Evolutionary conservation across 2,113 vertebrate genomes (phyloP).

Genomic region (Corythaixoides concolor): DNA sequence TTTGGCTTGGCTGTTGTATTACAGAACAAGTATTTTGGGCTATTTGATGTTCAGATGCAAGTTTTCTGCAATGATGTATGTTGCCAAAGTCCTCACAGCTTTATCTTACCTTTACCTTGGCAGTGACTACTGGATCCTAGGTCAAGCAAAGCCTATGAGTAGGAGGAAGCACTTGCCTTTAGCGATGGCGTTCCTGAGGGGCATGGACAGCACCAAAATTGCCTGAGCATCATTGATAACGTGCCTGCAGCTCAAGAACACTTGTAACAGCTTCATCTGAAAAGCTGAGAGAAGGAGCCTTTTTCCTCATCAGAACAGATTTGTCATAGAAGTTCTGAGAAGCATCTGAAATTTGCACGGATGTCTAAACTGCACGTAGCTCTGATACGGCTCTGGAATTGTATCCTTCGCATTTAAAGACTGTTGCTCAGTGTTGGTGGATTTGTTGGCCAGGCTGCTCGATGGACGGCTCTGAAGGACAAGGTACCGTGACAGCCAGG

Average conservation of each 20-base stretch:
- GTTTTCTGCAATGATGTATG: neutral
- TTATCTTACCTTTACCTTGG: neutral
- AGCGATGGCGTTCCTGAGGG: neutral
- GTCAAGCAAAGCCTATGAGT: neutral
- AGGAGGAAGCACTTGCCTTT: neutral
- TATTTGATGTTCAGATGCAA: neutral
- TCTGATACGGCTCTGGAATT: neutral
- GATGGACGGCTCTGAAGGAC: neutral
- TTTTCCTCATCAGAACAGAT: accelerated
- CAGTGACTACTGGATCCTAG: neutral
- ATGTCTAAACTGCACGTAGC: accelerated
- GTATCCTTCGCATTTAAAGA: neutral
- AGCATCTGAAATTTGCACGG: neutral
- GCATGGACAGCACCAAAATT: neutral
- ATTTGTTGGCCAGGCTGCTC: neutral
- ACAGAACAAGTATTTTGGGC: neutral
- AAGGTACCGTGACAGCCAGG: accelerated
- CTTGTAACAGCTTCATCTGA: neutral
- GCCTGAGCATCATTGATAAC: neutral
- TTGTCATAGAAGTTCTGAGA: neutral
- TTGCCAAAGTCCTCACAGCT: neutral
- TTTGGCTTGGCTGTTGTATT: neutral
- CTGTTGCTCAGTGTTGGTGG: neutral
- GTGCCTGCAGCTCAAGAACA: neutral
- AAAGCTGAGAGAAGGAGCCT: neutral